These are phyloP conservation scores for Natrix natrix DNA, from an alignment of 2,797 vertebrate species.

Conservation along the genomic window DNA sequence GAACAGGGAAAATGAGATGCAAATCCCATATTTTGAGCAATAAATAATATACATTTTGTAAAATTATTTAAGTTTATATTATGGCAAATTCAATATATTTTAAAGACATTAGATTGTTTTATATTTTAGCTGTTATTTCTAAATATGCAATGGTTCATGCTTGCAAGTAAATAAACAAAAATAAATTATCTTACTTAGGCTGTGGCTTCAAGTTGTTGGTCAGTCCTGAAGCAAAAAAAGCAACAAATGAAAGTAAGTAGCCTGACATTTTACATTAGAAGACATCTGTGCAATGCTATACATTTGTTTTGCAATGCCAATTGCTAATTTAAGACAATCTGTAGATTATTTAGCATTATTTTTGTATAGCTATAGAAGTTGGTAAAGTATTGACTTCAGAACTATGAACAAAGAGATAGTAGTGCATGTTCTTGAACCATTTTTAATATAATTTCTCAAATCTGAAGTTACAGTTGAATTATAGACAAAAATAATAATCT, in stretches of 20 bases:
- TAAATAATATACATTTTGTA: background rate
- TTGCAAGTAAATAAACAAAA: background rate
- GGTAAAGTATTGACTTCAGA: background rate
- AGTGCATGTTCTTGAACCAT: background rate
- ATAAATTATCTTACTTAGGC: conserved; percentile 73
- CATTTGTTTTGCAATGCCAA: background rate
- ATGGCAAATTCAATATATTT: background rate
- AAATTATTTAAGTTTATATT: background rate
- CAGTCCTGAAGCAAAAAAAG: conserved; percentile 93
- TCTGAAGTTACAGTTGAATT: background rate
- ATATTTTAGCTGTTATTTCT: background rate
- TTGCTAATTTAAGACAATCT: background rate
- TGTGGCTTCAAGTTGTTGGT: conserved; percentile 97
- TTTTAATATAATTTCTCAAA: background rate
- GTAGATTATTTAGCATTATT: background rate
- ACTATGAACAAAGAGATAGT: background rate
- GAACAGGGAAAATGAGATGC: background rate
- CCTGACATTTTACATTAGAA: background rate
- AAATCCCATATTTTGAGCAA: background rate
- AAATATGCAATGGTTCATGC: background rate
- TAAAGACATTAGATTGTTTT: background rate
- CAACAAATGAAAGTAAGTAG: conserved; percentile 89
- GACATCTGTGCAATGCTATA: background rate
- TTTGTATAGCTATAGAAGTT: background rate
- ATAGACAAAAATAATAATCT: background rate